Percentiles rank a stretch among this genome's conserved stretches.
phyloP scores from a whole-genome alignment of 2,113 vertebrate genomes.

The Hyla sarda region DNA sequence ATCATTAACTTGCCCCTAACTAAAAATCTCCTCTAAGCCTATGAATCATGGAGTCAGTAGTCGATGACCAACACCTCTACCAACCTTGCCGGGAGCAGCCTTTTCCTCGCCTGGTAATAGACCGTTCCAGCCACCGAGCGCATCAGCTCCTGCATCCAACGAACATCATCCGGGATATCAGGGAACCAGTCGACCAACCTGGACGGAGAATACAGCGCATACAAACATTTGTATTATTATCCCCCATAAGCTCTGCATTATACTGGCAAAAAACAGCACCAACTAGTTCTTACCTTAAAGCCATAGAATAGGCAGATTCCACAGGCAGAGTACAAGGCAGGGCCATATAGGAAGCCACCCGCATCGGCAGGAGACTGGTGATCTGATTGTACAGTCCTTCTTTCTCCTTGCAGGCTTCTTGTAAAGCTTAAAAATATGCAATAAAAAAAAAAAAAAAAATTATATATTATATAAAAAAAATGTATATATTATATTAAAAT shows the following conservation, averaged over 20 bases:
- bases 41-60: too few species aligned
- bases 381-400: conserved; percentile 74
- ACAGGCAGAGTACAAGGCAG: conserved; percentile 88
- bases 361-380: conserved; percentile 76
- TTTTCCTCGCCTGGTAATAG: conserved; percentile 75
- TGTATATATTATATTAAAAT: too few species aligned
- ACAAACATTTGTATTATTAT: not conserved
- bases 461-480: too few species aligned
- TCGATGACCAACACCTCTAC: too few species aligned
- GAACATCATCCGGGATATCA: conserved; percentile 82
- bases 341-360: conserved; percentile 83
- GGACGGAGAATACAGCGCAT: not conserved
- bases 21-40: too few species aligned
- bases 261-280: not conserved
- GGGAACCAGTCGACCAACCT: conserved; percentile 90
- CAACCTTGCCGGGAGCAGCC: conserved; percentile 62
- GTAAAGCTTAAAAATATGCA: conserved; percentile 69
- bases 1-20: too few species aligned
- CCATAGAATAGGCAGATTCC: conserved; percentile 77
- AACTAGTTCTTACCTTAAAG: conserved; percentile 75
- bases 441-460: too few species aligned
- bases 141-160: conserved; percentile 79
- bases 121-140: conserved; percentile 73
- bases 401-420: conserved; percentile 75
- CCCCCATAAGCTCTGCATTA: not conserved